Base-by-base conservation (phyloP, 2,888 invertebrate species). In the Seira ritae region DNA sequence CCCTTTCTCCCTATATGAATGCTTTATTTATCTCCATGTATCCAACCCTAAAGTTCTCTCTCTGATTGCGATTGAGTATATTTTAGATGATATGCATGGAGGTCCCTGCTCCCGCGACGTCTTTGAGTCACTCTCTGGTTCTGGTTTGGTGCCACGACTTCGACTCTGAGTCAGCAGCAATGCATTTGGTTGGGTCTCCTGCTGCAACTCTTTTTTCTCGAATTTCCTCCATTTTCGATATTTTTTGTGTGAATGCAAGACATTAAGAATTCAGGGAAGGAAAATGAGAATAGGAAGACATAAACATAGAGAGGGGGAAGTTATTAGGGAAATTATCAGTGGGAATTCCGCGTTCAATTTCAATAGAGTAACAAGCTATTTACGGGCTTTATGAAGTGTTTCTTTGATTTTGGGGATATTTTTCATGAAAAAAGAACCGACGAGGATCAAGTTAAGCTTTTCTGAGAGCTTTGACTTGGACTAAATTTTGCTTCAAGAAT, bases 241-340 rank as follows among this genome's bases (percentile, higher is more conserved):
- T 17, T 31, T 55, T 55, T 55, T 55, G 8, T 31, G 3, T 31
- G 31, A 8, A 31, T 31, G 31, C 31, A 55, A 55, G 15, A 55
- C 55, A 55, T 55, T 55, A 55, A 46, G 71, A 75, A 50, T 71
- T 62, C 69, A 62, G n/a, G 72, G 55, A 20, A 37, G 37, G 55
- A 67, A 17, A 23, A 66, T 72, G 65, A 79, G 46, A 22, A 80
- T 68, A 55, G 46, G 19, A 69, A 69, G 31, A 60, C 62, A 22
- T 12, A 46, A 31, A 67, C 50, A 60, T 72, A 79, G 72, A 46
- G 37, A 67, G 68, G 70, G n/a, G 55, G 73, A 80, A 73, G 72
- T 80, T 80, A 80, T 73, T 73, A 73, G 73, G 73, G 68, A 80
- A 74, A 80, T 80, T 80, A 80, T 80, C 80, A 80, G 20, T 80